Evolutionary conservation across 1,140 invertebrate species (phyloP), one percentile per base, ranked within the genome.

Genomic region (Phthorimaea operculella): DNA sequence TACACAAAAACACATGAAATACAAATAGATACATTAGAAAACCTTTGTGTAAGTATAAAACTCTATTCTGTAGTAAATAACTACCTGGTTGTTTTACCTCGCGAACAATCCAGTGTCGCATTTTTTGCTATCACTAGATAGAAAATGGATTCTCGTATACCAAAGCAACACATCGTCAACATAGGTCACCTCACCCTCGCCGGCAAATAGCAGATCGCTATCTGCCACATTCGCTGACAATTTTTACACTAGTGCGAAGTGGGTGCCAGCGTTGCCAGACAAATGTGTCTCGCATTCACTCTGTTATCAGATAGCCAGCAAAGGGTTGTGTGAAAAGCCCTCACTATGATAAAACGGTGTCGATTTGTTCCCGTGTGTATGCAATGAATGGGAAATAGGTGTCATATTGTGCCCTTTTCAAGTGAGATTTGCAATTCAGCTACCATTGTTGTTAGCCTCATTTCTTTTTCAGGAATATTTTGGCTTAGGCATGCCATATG

Each of bases 181-280:
- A 58, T 53, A 61, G 53, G 52, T 47, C 28, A 47, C 39, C 17
- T 47, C 44, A 45, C 68, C 69, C 72, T 64, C 64, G 60, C 64
- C 57, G 58, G 63, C 73, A 74, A 80, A 83, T 78, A 68, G 69
- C 63, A 81, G 81, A 84, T 82, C 70, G 55, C 76, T 82, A 84
- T 84, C 81, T 79, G 67, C 57, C 66, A 66, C 70, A 79, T 79
- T 84, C 72, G 74, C 76, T 76, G 74, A 76, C 81, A 79, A 81
- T 84, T 84, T 84, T 82, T 79, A 81, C 81, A 82, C 81, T 79
- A 81, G 59, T 70, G 68, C 58, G 66, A 66, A 74, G 71, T 72
- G 74, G 74, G 74, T 79, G 73, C 72, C 75, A 72, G 73, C 72
- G 74, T 73, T 79, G 73, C 72, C 75, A 72, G 73, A 83, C 80